Evolutionary conservation across 2,113 vertebrate genomes (phyloP).

Genomic region (Nycticebus coucang): DNA sequence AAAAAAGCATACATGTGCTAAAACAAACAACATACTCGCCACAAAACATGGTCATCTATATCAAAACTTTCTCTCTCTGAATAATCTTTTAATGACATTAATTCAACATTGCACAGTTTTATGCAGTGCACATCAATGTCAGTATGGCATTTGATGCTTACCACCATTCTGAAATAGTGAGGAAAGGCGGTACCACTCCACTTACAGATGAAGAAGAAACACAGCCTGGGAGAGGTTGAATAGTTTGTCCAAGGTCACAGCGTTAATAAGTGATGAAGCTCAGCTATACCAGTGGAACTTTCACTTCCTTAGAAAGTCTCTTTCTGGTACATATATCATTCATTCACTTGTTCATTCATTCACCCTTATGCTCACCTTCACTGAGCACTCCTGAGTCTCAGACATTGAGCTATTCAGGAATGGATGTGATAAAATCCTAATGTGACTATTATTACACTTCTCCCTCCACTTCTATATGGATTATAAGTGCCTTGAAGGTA

Average conservation of each 20-base stretch:
- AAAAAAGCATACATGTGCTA: neutral
- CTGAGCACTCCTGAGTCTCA: neutral
- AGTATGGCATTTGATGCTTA: neutral
- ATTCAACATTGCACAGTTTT: neutral
- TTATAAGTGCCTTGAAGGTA: neutral
- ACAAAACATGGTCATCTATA: neutral
- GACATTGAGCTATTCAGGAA: neutral
- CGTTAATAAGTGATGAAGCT: neutral
- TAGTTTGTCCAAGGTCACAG: neutral
- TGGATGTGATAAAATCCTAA: no score
- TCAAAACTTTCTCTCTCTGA: neutral
- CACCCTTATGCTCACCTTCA: neutral
- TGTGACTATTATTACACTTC: rapidly evolving
- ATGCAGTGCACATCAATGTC: neutral
- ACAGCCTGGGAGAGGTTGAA: neutral
- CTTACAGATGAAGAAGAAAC: neutral
- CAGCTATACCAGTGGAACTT: neutral
- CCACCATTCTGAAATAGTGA: neutral
- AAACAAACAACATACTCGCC: neutral
- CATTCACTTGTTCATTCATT: no score
- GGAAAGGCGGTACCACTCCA: neutral
- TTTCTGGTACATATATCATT: neutral
- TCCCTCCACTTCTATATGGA: neutral
- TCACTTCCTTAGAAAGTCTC: neutral
- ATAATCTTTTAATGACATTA: neutral